Evolutionary conservation across 2,888 invertebrate genomes (phyloP).

Genomic region (Siphonodentalium dalli): DNA sequence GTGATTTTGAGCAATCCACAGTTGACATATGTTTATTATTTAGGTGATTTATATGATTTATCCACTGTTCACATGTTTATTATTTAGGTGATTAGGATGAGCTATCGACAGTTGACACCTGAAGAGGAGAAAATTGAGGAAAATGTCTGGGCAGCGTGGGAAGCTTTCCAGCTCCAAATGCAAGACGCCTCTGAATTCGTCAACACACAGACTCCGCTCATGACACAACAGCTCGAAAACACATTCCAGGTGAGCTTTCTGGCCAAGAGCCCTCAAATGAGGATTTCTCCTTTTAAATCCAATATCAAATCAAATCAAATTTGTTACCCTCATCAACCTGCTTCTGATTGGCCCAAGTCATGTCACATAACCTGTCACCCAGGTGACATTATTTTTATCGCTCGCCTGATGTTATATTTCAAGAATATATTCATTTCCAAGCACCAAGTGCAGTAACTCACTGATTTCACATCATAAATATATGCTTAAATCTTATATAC

Average conservation of each 20-base stretch:
- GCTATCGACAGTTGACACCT: slow-evolving; percentile 54
- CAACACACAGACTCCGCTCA: slow-evolving; percentile 61
- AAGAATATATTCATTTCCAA: no score
- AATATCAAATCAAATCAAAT: no score
- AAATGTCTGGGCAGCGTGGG: slow-evolving; percentile 54
- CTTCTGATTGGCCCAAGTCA: no score
- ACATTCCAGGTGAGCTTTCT: slow-evolving; percentile 50
- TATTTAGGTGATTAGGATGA: slow-evolving; percentile 58
- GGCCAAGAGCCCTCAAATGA: no score
- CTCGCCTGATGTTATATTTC: no score
- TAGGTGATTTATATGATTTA: slow-evolving; percentile 61
- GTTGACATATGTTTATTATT: not conserved
- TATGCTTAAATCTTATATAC: no score
- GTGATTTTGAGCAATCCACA: not conserved
- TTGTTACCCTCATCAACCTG: no score
- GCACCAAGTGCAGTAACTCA: no score
- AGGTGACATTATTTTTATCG: no score
- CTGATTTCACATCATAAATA: no score
- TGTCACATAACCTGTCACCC: no score
- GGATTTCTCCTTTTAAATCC: no score
- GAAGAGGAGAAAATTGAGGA: slow-evolving; percentile 61
- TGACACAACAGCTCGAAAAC: slow-evolving; percentile 50
- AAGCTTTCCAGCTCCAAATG: slow-evolving; percentile 58
- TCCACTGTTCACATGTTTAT: slow-evolving; percentile 56
- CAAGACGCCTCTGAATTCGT: slow-evolving; percentile 63